phyloP scores from a whole-genome alignment of 2,888 invertebrate genomes.

The Lasioglossum villosulum region DNA sequence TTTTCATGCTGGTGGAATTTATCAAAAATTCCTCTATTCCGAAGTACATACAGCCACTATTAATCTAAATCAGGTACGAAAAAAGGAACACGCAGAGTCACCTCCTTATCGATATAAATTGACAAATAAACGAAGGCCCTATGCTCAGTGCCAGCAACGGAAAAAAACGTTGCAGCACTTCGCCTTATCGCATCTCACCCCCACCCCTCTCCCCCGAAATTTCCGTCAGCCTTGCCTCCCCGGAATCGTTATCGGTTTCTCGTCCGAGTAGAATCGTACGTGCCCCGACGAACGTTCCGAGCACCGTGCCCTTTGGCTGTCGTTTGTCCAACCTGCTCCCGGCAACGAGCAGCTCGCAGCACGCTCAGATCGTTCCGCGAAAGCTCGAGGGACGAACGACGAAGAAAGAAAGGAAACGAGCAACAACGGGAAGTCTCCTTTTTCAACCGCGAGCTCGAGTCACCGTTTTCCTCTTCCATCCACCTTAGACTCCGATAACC shows the following conservation, averaged over 20 bases:
- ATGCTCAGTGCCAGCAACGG: neutral
- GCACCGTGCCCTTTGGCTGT: conserved; percentile 61
- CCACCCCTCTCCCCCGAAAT: conserved; percentile 24
- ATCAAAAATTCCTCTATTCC: neutral
- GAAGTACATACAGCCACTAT: neutral
- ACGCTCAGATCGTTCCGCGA: neutral
- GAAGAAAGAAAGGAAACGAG: conserved; percentile 9
- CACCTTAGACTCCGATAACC: conserved; percentile 23
- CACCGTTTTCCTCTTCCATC: neutral
- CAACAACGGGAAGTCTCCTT: neutral
- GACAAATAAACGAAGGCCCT: neutral
- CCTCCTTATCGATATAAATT: neutral
- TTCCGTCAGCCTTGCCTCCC: conserved; percentile 33
- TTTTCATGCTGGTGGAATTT: neutral
- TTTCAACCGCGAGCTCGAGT: neutral
- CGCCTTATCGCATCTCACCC: conserved; percentile 3
- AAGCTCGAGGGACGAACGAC: neutral
- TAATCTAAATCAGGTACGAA: neutral
- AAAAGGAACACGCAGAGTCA: neutral
- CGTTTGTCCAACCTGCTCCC: conserved; percentile 52
- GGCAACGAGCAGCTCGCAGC: neutral
- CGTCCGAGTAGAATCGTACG: conserved; percentile 64
- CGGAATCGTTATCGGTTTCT: conserved; percentile 68
- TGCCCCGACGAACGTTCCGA: conserved; percentile 62
- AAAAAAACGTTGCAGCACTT: neutral